These are phyloP conservation scores for Thunnus albacares DNA, from an alignment of 2,797 vertebrate species.

Conservation along the genomic window DNA sequence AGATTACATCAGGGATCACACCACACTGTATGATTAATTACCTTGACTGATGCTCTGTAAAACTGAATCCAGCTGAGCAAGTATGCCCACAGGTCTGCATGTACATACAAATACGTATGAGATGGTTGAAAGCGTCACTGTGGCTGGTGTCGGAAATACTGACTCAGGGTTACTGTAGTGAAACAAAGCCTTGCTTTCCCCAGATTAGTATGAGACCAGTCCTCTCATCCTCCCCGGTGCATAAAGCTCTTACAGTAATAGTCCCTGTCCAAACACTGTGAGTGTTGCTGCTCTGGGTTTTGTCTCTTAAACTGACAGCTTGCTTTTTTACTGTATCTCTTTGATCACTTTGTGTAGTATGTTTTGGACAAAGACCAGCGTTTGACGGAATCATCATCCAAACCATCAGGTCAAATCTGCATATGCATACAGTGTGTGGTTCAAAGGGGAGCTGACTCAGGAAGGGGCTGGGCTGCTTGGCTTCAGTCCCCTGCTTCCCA, in stretches of 20 bases:
- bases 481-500: conserved; percentile 54
- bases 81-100: conserved; percentile 59
- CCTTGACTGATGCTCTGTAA: conserved; percentile 80
- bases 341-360: conserved; percentile 38
- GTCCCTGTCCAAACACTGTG: conserved; percentile 52
- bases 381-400: conserved; percentile 62
- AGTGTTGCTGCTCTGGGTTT: conserved; percentile 28
- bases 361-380: conserved; percentile 42
- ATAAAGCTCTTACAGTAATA: conserved; percentile 37
- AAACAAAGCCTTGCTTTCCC: conserved; percentile 51
- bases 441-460: conserved; percentile 77
- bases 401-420: conserved; percentile 69
- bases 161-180: conserved; percentile 53
- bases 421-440: conserved; percentile 71
- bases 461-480: conserved; percentile 54
- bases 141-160: conserved; percentile 35
- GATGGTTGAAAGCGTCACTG: conserved; percentile 37
- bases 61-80: conserved; percentile 65
- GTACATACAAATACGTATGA: conserved; percentile 60
- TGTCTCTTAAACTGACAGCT: conserved; percentile 37
- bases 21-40: conserved; percentile 79
- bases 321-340: conserved; percentile 33
- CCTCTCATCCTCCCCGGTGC: conserved; percentile 5
- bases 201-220: conserved; percentile 40
- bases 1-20: conserved; percentile 80